Evolutionary conservation across 2,888 invertebrate species (phyloP).

Genomic region (Rhingia campestris): DNA sequence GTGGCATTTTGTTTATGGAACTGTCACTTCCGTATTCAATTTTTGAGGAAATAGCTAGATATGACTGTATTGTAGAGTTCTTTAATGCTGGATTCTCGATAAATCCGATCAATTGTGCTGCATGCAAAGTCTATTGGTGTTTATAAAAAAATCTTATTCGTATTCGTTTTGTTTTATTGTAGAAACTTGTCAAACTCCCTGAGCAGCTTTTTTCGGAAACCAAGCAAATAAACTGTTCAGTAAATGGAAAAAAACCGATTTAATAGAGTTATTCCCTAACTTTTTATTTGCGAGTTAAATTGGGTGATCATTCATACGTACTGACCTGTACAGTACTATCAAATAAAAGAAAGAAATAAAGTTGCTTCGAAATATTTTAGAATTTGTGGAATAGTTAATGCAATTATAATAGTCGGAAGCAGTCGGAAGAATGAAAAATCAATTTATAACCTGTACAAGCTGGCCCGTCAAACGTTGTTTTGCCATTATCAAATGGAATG

Average conservation of each 20-base stretch:
- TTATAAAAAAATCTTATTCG: neutral
- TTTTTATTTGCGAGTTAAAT: neutral
- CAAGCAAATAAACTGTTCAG: neutral
- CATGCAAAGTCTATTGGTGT: neutral
- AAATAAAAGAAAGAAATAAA: no score
- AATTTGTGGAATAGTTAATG: no score
- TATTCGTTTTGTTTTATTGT: neutral
- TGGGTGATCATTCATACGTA: no score
- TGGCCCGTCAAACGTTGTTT: no score
- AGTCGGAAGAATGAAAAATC: no score
- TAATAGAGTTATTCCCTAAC: neutral
- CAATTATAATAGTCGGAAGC: no score
- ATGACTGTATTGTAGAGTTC: neutral
- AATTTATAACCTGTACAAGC: no score
- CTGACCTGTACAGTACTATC: no score
- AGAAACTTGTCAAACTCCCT: neutral
- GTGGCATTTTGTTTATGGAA: slow-evolving; percentile 6
- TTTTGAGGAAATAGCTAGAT: neutral
- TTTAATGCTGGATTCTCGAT: slow-evolving; percentile 9
- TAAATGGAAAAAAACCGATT: neutral
- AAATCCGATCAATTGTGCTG: slow-evolving; percentile 35
- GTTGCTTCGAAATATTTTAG: no score
- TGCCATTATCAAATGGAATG: no score
- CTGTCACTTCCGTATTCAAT: slow-evolving; percentile 62
- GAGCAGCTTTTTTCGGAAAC: neutral